Conservation (phyloP, 2,113 vertebrate genomes). For the Cavia aperea region DNA sequence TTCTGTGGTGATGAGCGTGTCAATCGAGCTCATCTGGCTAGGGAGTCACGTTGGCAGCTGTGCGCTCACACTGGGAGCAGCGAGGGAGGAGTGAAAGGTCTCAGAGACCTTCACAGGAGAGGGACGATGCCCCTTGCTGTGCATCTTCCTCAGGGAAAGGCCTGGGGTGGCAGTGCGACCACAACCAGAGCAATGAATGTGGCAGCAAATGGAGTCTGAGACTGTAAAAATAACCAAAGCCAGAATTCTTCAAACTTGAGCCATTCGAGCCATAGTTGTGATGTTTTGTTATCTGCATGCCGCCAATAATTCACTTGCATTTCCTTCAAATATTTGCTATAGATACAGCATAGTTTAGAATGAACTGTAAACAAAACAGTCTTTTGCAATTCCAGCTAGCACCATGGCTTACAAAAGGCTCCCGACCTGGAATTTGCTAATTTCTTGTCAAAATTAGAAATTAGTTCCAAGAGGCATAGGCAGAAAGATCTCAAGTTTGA, state of each 20-base stretch:
- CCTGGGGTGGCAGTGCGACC: background rate
- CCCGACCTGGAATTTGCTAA: background rate
- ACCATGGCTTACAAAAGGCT: background rate
- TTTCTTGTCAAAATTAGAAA: background rate
- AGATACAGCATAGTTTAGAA: background rate
- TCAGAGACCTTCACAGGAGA: background rate
- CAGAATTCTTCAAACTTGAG: background rate
- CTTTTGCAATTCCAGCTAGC: background rate
- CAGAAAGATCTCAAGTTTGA: background rate
- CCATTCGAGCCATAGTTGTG: background rate
- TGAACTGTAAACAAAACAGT: background rate
- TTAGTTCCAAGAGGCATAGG: background rate
- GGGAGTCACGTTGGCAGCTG: background rate
- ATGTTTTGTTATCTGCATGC: background rate
- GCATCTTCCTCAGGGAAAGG: background rate
- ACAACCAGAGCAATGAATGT: background rate
- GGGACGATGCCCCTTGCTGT: background rate
- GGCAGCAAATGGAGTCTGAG: background rate
- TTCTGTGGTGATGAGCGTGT: constrained; percentile 11
- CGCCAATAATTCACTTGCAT: background rate
- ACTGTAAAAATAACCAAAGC: background rate
- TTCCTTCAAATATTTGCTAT: constrained; percentile 24
- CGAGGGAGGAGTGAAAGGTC: background rate
- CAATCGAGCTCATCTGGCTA: constrained; percentile 47
- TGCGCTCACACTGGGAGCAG: background rate